Evolutionary conservation across 2,797 vertebrate species (phyloP), one percentile per base, ranked within the genome.

Genomic region (Nothura maculosa): DNA sequence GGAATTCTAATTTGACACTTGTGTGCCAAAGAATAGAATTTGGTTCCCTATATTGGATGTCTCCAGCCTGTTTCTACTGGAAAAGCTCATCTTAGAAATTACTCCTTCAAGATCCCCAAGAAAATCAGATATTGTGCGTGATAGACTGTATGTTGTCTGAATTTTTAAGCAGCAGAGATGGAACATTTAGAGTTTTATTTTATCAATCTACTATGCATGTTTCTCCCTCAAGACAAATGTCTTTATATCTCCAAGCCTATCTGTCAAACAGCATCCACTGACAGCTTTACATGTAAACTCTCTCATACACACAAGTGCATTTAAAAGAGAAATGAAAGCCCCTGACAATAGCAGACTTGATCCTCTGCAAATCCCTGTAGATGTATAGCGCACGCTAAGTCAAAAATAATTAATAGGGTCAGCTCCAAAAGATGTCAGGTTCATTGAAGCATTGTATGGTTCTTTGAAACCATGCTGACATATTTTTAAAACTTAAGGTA

Each of bases 381-480:
- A 82, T 87, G 55, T 76, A 93, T 18, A 89, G 81, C 61, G 81
- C 83, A 90, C 77, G 83, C 55, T 74, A 97, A 97, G 89, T 84
- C 80, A 92, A 97, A 96, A 95, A 96, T 91, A 97, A 97, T 96
- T 96, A 97, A 87, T 80, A 96, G 92, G 90, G 85, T 95, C 83
- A 96, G 74, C 67, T 90, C 28, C 83, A 89, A 79, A 80, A 82
- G 92, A 94, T 92, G 90, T 88, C 86, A 95, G 50, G 69, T 73
- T 54, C 66, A 77, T 50, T 76, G 82, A 85, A 96, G 70, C 60
- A 4, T 91, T 80, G 24, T 38, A 2, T 80, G 90, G 81, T 94
- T 87, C 74, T 92, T 55, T 92, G 78, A 67, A 85, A 88, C 77
- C 95, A 91, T 0, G 3, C 67, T 93, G 76, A 78, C 86, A 91